These are phyloP conservation scores for Drosophila baimaii DNA, from an alignment of 1,140 invertebrate genomes.

Conservation along the genomic window DNA sequence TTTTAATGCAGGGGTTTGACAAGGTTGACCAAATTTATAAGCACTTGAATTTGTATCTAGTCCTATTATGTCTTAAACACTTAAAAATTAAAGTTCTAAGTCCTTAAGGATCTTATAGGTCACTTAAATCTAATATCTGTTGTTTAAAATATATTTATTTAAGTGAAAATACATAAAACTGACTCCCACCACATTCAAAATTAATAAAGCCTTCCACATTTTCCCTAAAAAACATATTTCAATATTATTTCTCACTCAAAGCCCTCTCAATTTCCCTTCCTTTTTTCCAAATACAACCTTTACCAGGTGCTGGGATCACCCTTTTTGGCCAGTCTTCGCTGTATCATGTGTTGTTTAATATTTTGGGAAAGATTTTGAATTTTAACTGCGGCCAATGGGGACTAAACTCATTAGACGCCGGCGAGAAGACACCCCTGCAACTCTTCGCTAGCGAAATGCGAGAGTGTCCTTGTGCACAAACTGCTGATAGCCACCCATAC, in stretches of 20 bases:
- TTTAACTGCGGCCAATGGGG: conserved; percentile 70
- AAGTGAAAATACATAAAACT: no score
- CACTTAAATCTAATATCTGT: no score
- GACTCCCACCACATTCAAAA: no score
- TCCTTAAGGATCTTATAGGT: no score
- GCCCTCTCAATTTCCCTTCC: not conserved
- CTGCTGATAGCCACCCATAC: conserved; percentile 16
- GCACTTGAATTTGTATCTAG: no score
- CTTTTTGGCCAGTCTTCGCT: not conserved
- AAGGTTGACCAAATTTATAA: no score
- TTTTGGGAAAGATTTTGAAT: conserved; percentile 53
- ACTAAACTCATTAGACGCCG: conserved; percentile 71
- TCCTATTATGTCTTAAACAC: no score
- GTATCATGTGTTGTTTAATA: conserved; percentile 7
- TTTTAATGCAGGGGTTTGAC: no score
- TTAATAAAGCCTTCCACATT: not conserved
- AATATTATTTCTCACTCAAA: not conserved
- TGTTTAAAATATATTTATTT: no score
- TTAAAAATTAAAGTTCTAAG: no score
- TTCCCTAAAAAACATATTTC: not conserved
- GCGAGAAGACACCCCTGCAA: conserved; percentile 7
- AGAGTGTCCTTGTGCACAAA: conserved; percentile 47
- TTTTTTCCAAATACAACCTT: no score
- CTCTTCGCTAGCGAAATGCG: not conserved
- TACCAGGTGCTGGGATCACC: no score